Evolutionary conservation across 2,113 vertebrate genomes (phyloP).

Genomic region (Sakesphorus luctuosus): DNA sequence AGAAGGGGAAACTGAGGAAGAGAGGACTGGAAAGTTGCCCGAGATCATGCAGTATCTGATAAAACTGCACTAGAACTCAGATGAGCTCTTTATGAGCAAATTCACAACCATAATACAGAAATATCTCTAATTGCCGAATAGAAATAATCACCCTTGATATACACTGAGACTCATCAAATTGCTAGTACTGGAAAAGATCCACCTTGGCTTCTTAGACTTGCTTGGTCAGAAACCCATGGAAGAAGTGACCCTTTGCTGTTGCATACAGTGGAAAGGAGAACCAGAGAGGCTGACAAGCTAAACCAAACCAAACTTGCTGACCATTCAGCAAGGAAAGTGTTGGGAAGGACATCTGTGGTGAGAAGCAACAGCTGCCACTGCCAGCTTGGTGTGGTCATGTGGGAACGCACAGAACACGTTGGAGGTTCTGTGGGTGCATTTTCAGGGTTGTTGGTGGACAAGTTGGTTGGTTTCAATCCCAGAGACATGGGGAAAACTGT

Average conservation of each 20-base stretch:
- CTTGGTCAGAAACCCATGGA: not conserved
- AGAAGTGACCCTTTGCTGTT: not conserved
- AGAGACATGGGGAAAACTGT: not conserved
- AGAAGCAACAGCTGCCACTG: not conserved
- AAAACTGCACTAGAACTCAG: not conserved
- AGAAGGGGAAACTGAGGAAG: not conserved
- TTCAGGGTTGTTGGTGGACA: slow-evolving; percentile 18
- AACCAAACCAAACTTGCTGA: not conserved
- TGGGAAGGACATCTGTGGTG: not conserved
- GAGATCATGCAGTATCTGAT: not conserved
- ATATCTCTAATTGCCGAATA: not conserved
- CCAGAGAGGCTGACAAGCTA: not conserved
- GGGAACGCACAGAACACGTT: not conserved
- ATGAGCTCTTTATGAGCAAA: not conserved
- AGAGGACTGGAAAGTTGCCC: not conserved
- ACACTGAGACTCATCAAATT: not conserved
- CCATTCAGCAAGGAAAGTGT: not conserved
- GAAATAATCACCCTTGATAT: not conserved
- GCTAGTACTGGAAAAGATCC: not conserved
- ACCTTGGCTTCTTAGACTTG: not conserved
- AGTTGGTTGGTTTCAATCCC: not conserved
- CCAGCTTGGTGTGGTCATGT: not conserved
- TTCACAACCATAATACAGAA: not conserved
- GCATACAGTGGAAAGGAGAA: not conserved
- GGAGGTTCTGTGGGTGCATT: not conserved